These are phyloP conservation scores for Plectropomus leopardus DNA, from an alignment of 2,113 vertebrate genomes.

Conservation along the genomic window DNA sequence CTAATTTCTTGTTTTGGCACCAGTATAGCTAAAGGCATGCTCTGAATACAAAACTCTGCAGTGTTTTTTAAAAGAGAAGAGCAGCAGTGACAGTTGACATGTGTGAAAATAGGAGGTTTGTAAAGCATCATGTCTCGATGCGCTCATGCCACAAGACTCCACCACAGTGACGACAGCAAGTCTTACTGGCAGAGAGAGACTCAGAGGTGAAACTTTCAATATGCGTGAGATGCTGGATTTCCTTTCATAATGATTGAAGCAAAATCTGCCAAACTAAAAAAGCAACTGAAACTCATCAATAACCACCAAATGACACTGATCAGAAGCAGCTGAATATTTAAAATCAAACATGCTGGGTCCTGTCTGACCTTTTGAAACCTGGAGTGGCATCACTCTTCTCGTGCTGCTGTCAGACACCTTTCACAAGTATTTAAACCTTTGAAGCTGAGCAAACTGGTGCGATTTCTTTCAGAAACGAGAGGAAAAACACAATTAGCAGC, in stretches of 20 bases:
- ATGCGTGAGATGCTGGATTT: neutral
- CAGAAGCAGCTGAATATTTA: neutral
- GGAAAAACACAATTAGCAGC: too few species aligned
- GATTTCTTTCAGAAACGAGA: too few species aligned
- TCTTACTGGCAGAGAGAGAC: neutral
- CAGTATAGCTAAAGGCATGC: slow-evolving; percentile 7
- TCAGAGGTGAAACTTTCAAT: slow-evolving; percentile 6
- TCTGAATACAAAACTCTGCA: slow-evolving; percentile 1
- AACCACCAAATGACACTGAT: neutral
- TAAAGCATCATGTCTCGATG: neutral
- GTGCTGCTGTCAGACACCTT: too few species aligned
- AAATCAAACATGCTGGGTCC: neutral
- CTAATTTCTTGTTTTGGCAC: slow-evolving; percentile 9
- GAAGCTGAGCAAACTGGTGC: too few species aligned
- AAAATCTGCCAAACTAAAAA: neutral
- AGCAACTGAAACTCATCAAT: neutral
- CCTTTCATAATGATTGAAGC: neutral
- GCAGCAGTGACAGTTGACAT: neutral
- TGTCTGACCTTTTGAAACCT: too few species aligned
- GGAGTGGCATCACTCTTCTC: too few species aligned
- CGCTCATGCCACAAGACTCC: slow-evolving; percentile 9
- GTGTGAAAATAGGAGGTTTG: slow-evolving; percentile 29
- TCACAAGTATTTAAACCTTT: too few species aligned
- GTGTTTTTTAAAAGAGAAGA: slow-evolving; percentile 1
- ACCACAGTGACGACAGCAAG: slow-evolving; percentile 36